Conservation (phyloP, 2,113 vertebrate genomes). For the Chascanopsetta lugubris region DNA sequence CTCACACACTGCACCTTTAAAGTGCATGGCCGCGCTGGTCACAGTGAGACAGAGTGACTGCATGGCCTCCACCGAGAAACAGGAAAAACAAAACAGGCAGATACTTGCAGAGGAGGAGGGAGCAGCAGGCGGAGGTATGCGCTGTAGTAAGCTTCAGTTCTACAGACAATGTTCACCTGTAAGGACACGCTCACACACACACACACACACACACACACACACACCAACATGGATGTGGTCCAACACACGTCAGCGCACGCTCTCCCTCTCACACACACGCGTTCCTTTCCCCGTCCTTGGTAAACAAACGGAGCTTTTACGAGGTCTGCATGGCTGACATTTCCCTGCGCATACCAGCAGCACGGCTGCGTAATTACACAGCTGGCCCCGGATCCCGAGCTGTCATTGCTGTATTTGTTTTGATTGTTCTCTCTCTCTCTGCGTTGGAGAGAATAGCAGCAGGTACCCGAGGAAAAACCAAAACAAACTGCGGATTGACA, state of each 20-base stretch:
- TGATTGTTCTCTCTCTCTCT: not conserved
- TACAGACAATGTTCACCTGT: slow-evolving; percentile 26
- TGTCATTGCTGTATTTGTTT: slow-evolving; percentile 39
- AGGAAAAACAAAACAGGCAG: slow-evolving; percentile 49
- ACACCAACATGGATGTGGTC: too few species aligned
- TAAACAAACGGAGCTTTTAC: slow-evolving; percentile 42
- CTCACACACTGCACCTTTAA: too few species aligned
- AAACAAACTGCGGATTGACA: slow-evolving; percentile 39
- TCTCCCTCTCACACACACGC: slow-evolving; percentile 8
- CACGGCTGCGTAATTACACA: slow-evolving; percentile 61
- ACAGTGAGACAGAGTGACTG: not conserved
- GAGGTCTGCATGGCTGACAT: slow-evolving; percentile 61
- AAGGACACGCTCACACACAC: slow-evolving; percentile 14
- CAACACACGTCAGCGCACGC: too few species aligned
- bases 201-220: not conserved
- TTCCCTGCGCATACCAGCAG: slow-evolving; percentile 38
- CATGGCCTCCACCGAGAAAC: slow-evolving; percentile 35
- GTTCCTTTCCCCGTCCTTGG: not conserved
- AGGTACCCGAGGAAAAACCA: slow-evolving; percentile 6
- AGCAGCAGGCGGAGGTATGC: slow-evolving; percentile 29
- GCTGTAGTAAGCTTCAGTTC: slow-evolving; percentile 19
- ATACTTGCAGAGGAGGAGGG: slow-evolving; percentile 40
- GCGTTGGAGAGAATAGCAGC: not conserved
- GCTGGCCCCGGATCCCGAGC: slow-evolving; percentile 31
- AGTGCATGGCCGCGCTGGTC: not conserved